phyloP scores from a whole-genome alignment of 2,797 vertebrate species.

The Orestias chungarensis region DNA sequence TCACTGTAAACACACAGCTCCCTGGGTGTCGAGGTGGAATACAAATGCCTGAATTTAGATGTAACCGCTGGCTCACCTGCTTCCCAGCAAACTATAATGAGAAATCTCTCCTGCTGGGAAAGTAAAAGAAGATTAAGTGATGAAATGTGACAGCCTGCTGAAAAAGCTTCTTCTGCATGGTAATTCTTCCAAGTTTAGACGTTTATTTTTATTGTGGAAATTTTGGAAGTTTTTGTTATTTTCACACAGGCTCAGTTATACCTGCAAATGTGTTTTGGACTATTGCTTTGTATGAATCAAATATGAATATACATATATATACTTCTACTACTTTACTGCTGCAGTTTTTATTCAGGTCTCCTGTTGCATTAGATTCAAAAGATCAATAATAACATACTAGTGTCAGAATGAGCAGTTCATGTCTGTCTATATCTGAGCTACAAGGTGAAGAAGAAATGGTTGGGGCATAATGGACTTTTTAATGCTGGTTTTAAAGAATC shows the following conservation, averaged over 20 bases:
- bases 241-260: background rate
- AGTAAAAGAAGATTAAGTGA: constrained; percentile 20
- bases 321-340: background rate
- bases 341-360: background rate
- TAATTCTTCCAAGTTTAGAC: constrained; percentile 6
- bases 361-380: background rate
- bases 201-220: background rate
- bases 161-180: constrained; percentile 10
- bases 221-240: background rate
- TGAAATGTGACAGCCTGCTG: constrained; percentile 13
- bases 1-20: constrained; percentile 62
- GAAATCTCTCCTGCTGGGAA: constrained; percentile 44
- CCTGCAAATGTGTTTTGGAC: background rate
- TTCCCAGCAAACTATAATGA: constrained; percentile 56
- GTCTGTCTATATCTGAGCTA: background rate
- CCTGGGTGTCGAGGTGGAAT: constrained; percentile 49
- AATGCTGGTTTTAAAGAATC: background rate
- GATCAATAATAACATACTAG: background rate
- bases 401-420: background rate
- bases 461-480: background rate
- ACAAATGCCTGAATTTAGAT: constrained; percentile 71
- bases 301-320: background rate
- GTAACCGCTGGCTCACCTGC: constrained; percentile 66
- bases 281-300: background rate
- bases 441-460: background rate